Evolutionary conservation across 2,113 vertebrate species (phyloP).

Genomic region (Cinclus mexicanus): DNA sequence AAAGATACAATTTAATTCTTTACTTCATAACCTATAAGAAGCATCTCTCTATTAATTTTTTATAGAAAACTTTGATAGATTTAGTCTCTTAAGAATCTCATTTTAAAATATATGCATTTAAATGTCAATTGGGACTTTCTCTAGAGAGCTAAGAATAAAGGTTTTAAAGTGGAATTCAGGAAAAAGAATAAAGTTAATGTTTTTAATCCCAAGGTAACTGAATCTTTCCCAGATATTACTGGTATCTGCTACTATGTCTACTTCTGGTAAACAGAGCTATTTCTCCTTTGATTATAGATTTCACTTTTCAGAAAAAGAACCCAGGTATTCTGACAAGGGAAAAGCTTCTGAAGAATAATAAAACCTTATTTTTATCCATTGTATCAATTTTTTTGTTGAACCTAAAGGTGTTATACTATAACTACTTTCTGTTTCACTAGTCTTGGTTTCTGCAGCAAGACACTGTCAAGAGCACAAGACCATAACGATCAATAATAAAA

Average conservation of each 20-base stretch:
- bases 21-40: constrained; percentile 1
- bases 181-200: constrained; percentile 27
- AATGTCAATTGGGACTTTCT: background rate
- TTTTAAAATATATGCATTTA: constrained; percentile 15
- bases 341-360: background rate
- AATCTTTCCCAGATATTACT: background rate
- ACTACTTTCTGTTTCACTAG: background rate
- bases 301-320: background rate
- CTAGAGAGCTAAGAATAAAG: background rate
- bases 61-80: background rate
- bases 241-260: background rate
- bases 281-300: background rate
- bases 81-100: background rate
- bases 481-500: background rate
- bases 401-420: background rate
- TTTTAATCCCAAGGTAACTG: constrained; percentile 13
- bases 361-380: background rate
- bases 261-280: background rate
- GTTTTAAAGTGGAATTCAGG: constrained; percentile 31
- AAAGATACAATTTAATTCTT: background rate
- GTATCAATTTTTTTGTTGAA: background rate
- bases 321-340: background rate
- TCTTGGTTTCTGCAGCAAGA: background rate
- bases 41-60: background rate
- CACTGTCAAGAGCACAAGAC: background rate